Conservation (phyloP, 2,888 invertebrate genomes). For the Linnaemya vulpina region DNA sequence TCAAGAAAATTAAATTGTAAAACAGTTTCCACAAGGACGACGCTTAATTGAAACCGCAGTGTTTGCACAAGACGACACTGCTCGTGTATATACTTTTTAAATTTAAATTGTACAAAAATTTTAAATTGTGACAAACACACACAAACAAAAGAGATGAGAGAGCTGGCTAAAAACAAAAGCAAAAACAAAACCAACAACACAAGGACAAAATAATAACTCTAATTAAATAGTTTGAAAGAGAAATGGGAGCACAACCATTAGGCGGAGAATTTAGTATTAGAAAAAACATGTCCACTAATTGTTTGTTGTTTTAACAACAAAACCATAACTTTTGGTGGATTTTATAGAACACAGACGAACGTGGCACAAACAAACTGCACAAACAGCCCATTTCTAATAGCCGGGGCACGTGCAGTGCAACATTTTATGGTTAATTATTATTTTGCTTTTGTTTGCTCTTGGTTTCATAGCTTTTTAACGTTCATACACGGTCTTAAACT, state of each 20-base stretch:
- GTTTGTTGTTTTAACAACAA: conserved; percentile 62
- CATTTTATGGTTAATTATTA: conserved; percentile 69
- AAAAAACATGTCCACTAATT: conserved; percentile 62
- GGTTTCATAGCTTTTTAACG: conserved; percentile 42
- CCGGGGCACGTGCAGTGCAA: conserved; percentile 57
- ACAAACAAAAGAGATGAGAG: background rate
- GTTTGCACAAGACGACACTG: conserved; percentile 27
- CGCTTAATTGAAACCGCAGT: conserved; percentile 36
- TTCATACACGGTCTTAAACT: background rate
- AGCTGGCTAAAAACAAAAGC: background rate
- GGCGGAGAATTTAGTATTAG: conserved; percentile 49
- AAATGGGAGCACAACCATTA: conserved; percentile 45
- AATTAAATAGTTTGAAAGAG: conserved; percentile 39
- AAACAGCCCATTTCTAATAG: conserved; percentile 18
- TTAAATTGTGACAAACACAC: conserved; percentile 33
- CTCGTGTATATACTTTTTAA: background rate
- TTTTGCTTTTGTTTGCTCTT: conserved; percentile 39
- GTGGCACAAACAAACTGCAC: background rate
- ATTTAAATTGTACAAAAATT: conserved; percentile 39
- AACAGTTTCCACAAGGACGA: conserved; percentile 15
- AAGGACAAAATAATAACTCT: conserved; percentile 47
- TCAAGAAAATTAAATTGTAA: conserved; percentile 31
- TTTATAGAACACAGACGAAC: conserved; percentile 29
- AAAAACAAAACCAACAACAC: conserved; percentile 16
- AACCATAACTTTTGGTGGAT: conserved; percentile 51